A percentile compares a stretch with the other conserved stretches of the same genome.
Evolutionary conservation across 2,113 vertebrate genomes (phyloP).

Genomic region (Phrynocephalus versicolor): DNA sequence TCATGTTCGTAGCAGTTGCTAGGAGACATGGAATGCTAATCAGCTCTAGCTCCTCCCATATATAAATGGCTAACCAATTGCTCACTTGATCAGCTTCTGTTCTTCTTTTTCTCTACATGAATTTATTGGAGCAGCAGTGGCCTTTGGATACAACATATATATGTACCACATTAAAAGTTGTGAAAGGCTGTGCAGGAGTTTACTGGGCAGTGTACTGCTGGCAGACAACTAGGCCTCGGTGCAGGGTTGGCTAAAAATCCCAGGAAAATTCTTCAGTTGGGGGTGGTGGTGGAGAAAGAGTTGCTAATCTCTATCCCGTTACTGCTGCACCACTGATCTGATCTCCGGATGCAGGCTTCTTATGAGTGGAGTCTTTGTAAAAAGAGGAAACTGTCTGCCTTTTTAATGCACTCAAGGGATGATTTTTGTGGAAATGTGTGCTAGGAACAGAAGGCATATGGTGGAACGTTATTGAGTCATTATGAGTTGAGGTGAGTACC

Average conservation of each 20-base stretch:
- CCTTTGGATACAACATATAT: not conserved
- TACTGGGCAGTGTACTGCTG: not conserved
- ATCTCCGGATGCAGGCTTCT: conserved; percentile 47
- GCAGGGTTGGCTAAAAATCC: conserved; percentile 43
- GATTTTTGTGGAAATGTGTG: conserved; percentile 39
- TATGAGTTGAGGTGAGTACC: not conserved
- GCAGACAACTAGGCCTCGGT: conserved; percentile 24
- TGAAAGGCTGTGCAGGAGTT: conserved; percentile 6
- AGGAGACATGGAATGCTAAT: conserved; percentile 72
- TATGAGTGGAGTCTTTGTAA: conserved; percentile 12
- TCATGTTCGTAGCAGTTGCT: conserved; percentile 62
- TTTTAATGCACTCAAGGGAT: conserved; percentile 29
- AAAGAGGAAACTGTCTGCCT: not conserved
- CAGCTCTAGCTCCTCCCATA: conserved; percentile 60
- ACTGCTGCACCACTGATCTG: conserved; percentile 55
- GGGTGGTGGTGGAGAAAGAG: too few species aligned
- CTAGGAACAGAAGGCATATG: not conserved
- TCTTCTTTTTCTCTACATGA: not conserved
- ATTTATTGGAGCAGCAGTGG: not conserved
- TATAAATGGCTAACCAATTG: conserved; percentile 67
- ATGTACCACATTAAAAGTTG: conserved; percentile 22
- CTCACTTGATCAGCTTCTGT: conserved; percentile 59
- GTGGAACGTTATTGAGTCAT: not conserved
- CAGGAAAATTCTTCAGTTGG: conserved; percentile 65
- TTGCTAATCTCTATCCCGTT: conserved; percentile 45